phyloP scores from a whole-genome alignment of 2,113 vertebrate genomes.

The Gambusia holbrooki region DNA sequence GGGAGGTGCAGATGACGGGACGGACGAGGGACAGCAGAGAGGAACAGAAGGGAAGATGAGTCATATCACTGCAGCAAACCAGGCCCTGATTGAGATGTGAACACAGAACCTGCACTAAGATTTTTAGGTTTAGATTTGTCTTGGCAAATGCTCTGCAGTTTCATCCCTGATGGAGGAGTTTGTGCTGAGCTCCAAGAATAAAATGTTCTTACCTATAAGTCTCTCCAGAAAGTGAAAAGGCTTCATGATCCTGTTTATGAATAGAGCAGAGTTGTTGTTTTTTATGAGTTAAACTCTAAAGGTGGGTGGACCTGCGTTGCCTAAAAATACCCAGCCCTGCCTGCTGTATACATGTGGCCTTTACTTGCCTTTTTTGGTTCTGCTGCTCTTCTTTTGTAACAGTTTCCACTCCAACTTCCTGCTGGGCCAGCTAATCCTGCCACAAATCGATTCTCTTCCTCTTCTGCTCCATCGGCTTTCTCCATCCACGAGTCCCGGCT shows the following conservation, averaged over 20 bases:
- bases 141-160: background rate
- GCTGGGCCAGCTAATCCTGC: constrained; percentile 55
- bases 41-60: constrained; percentile 69
- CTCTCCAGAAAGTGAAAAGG: constrained; percentile 3
- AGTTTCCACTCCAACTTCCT: constrained; percentile 52
- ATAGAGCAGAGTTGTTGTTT: background rate
- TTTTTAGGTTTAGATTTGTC: constrained; percentile 21
- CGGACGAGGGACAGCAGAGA: constrained; percentile 39
- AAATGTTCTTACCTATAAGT: background rate
- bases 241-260: background rate
- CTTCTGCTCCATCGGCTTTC: constrained; percentile 43
- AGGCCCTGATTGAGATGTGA: constrained; percentile 61
- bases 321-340: constrained; percentile 12
- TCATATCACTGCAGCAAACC: constrained; percentile 74
- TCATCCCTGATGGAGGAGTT: background rate
- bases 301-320: background rate
- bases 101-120: constrained; percentile 47
- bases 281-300: background rate
- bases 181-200: background rate
- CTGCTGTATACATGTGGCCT: constrained; percentile 3
- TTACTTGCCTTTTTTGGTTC: constrained; percentile 30
- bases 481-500: constrained; percentile 36
- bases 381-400: constrained; percentile 30
- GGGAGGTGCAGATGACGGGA: constrained; percentile 57
- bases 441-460: constrained; percentile 63